Evolutionary conservation across 2,113 vertebrate species (phyloP).

Genomic region (Acrocephalus arundinaceus): DNA sequence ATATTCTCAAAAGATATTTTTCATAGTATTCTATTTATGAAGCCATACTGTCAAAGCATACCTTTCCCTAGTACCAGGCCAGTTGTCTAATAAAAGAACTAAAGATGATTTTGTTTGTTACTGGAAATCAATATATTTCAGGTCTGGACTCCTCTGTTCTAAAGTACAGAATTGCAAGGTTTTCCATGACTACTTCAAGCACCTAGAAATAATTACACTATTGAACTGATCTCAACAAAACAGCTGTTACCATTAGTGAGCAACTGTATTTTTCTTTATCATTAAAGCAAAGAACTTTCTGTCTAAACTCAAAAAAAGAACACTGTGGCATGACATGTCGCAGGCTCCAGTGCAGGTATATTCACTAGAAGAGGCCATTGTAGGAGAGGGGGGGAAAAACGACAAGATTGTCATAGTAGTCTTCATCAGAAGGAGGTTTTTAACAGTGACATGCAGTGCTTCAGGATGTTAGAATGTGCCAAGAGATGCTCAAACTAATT

Average conservation of each 20-base stretch:
- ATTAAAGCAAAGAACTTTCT: neutral
- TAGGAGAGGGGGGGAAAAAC: neutral
- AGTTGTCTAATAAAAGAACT: neutral
- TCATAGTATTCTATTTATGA: neutral
- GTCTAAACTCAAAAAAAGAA: neutral
- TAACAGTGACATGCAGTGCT: neutral
- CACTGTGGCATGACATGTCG: neutral
- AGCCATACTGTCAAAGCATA: neutral
- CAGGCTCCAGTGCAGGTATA: neutral
- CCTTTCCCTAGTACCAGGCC: neutral
- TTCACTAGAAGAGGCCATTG: neutral
- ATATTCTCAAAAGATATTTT: neutral
- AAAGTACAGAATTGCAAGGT: neutral
- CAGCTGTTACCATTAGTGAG: neutral
- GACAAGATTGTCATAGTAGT: neutral
- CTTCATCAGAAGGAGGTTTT: neutral
- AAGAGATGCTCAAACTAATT: neutral
- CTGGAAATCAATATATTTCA: neutral
- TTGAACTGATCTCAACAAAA: neutral
- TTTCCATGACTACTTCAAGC: neutral
- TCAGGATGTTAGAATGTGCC: neutral
- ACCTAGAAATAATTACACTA: neutral
- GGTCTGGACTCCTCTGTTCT: neutral
- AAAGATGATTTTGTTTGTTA: neutral
- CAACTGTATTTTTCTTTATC: neutral